A percentile compares a stretch with the other conserved stretches of the same genome.
These are phyloP conservation scores for Pterobdella sp. DNA, from an alignment of 2,888 invertebrate genomes.

Conservation along the genomic window DNA sequence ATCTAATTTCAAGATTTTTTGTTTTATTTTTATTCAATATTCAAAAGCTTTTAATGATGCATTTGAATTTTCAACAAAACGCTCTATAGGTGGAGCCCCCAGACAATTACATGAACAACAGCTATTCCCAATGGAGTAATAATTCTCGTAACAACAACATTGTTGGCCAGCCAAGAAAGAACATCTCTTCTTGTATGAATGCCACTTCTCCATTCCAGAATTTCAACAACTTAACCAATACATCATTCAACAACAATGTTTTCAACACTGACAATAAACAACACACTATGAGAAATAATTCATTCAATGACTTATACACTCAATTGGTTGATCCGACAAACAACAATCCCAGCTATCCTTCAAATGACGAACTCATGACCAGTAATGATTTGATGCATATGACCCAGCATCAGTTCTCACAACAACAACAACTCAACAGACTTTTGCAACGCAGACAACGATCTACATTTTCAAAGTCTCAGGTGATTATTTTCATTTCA, in stretches of 20 bases:
- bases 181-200: not conserved
- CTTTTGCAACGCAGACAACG: conserved; percentile 25
- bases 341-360: not conserved
- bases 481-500: no score
- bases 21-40: no score
- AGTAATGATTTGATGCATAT: conserved; percentile 17
- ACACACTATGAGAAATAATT: conserved; percentile 1
- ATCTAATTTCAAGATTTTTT: no score
- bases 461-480: conserved; percentile 25
- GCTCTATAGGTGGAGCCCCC: conserved; percentile 23
- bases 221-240: conserved; percentile 12
- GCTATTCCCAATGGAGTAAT: not conserved
- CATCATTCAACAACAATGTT: conserved; percentile 17
- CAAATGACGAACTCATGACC: not conserved
- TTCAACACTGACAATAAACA: conserved; percentile 17
- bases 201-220: not conserved
- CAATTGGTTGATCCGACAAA: conserved; percentile 8
- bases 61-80: no score
- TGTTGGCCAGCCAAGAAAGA: not conserved
- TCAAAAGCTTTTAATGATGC: no score
- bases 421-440: conserved; percentile 29
- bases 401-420: conserved; percentile 22
- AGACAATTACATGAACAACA: conserved; percentile 19
- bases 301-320: conserved; percentile 10
- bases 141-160: conserved; percentile 1